Evolutionary conservation across 2,888 invertebrate species (phyloP).

Genomic region (Mactromeris polynyma): DNA sequence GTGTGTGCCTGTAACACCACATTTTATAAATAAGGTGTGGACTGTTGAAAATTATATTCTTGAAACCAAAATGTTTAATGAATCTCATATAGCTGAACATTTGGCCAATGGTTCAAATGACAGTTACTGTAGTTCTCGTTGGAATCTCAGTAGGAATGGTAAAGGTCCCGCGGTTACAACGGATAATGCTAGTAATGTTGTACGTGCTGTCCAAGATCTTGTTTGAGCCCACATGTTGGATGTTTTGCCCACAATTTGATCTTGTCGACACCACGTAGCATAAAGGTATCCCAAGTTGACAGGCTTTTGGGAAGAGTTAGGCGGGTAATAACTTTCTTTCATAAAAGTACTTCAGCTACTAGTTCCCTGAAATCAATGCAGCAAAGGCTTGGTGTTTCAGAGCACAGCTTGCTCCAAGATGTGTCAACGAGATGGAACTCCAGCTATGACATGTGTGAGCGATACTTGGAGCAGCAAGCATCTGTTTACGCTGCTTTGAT

Average conservation of each 20-base stretch:
- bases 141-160: too few species aligned
- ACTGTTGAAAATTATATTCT: too few species aligned
- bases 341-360: slow-evolving; percentile 45
- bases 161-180: slow-evolving; percentile 39
- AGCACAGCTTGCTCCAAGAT: too few species aligned
- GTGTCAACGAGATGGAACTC: too few species aligned
- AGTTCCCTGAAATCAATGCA: slow-evolving; percentile 42
- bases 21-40: too few species aligned
- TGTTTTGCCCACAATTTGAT: slow-evolving; percentile 62
- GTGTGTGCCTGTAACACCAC: too few species aligned
- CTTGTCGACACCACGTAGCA: slow-evolving; percentile 43
- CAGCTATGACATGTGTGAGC: too few species aligned
- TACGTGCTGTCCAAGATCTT: slow-evolving; percentile 31
- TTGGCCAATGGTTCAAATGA: too few species aligned
- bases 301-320: slow-evolving; percentile 48
- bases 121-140: too few species aligned
- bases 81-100: too few species aligned
- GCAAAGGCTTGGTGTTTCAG: slow-evolving; percentile 42
- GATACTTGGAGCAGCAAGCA: too few species aligned
- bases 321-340: slow-evolving; percentile 53
- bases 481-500: slow-evolving; percentile 43
- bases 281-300: slow-evolving; percentile 36
- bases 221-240: slow-evolving; percentile 34
- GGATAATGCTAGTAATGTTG: slow-evolving; percentile 61
- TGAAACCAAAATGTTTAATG: too few species aligned